A percentile compares a stretch with the other conserved stretches of the same genome.
phyloP scores from a whole-genome alignment of 1,140 invertebrate genomes.

The Lasioglossum baleicum region DNA sequence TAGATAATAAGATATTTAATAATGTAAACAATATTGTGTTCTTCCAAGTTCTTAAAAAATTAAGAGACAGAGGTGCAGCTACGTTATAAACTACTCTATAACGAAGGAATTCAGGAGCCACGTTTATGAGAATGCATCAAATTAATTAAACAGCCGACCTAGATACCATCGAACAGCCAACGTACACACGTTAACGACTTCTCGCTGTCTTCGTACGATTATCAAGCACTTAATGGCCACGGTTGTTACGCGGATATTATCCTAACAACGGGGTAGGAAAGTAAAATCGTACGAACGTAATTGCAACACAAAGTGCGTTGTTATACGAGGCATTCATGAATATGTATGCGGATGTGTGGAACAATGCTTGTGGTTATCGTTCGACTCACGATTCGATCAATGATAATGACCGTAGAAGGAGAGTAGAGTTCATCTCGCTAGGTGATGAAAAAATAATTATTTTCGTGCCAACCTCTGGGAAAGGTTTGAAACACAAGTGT shows the following conservation, averaged over 20 bases:
- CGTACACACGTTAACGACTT: not conserved
- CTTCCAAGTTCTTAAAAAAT: no score
- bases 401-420: slow-evolving; percentile 13
- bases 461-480: slow-evolving; percentile 9
- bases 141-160: not conserved
- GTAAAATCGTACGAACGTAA: slow-evolving; percentile 25
- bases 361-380: slow-evolving; percentile 19
- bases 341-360: not conserved
- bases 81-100: no score
- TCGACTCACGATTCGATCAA: slow-evolving; percentile 8
- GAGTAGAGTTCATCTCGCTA: not conserved
- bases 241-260: slow-evolving; percentile 18
- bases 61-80: no score
- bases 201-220: slow-evolving; percentile 14
- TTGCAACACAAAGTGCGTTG: not conserved
- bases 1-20: no score
- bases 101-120: no score
- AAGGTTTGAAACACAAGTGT: not conserved
- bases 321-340: slow-evolving; percentile 9
- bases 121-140: not conserved
- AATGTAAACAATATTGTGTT: no score
- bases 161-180: not conserved
- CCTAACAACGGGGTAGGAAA: slow-evolving; percentile 24
- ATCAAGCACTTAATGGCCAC: slow-evolving; percentile 16
- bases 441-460: not conserved